Conservation (phyloP, 2,888 invertebrate genomes). For the Drosophila gaucha region DNA sequence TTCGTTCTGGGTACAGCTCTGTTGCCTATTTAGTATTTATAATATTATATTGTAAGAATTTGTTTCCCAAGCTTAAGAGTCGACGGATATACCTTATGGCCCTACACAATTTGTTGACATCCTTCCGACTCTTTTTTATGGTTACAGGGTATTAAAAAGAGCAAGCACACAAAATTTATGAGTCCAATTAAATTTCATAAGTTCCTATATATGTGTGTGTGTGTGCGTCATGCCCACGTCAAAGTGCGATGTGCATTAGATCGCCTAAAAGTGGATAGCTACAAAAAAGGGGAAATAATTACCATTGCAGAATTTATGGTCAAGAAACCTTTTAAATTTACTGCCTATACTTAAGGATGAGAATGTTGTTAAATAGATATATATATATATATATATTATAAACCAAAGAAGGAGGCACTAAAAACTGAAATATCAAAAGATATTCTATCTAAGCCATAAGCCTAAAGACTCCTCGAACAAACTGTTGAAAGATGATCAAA, state of each 20-base stretch:
- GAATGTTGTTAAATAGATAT: neutral
- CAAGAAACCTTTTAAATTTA: conserved; percentile 18
- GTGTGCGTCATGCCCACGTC: conserved; percentile 47
- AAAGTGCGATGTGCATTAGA: conserved; percentile 57
- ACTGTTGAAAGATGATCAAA: neutral
- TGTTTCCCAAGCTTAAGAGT: no score
- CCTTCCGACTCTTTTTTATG: conserved; percentile 16
- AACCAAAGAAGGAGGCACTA: neutral
- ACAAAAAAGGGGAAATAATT: conserved; percentile 24
- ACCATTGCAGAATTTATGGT: conserved; percentile 30
- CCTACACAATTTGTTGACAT: neutral
- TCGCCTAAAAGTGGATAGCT: conserved; percentile 53
- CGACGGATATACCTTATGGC: neutral
- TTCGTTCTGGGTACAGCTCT: neutral
- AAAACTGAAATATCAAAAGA: neutral
- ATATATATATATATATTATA: neutral
- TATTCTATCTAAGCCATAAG: neutral
- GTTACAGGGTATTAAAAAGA: conserved; percentile 41
- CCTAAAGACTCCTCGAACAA: neutral
- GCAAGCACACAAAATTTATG: conserved; percentile 64
- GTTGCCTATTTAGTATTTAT: neutral
- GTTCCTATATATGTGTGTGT: conserved; percentile 44
- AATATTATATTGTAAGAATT: no score
- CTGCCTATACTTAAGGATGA: neutral
- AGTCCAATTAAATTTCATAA: conserved; percentile 76